Conservation (phyloP, 2,113 vertebrate genomes). For the Corythornis madagascariensis region DNA sequence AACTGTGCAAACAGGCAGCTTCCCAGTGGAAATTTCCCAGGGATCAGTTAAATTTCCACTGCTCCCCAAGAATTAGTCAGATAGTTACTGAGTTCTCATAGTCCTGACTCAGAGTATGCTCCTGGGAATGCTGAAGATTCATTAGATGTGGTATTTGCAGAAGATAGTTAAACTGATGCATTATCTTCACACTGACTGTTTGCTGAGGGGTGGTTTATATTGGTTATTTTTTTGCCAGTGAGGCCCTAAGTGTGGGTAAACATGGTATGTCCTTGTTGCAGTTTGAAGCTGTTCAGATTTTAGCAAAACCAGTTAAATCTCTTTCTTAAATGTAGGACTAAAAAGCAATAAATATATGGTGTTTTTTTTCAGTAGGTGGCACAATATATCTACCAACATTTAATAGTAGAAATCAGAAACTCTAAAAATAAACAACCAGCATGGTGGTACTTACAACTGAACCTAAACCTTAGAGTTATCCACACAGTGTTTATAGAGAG, state of each 20-base stretch:
- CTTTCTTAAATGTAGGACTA: neutral
- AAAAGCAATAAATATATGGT: neutral
- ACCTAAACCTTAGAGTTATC: neutral
- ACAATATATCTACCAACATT: neutral
- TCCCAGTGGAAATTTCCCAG: neutral
- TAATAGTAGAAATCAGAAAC: neutral
- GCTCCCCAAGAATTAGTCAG: neutral
- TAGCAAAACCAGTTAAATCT: neutral
- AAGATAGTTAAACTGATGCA: neutral
- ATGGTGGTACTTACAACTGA: neutral
- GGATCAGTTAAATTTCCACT: neutral
- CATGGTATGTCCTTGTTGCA: neutral
- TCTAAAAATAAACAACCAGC: neutral
- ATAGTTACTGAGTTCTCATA: neutral
- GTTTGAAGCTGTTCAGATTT: neutral
- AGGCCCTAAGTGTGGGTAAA: neutral
- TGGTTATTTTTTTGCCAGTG: neutral
- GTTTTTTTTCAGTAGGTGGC: neutral
- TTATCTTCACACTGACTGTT: neutral
- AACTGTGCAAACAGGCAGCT: neutral
- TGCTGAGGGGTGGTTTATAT: neutral
- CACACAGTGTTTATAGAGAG: neutral
- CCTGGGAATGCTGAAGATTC: neutral
- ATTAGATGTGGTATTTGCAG: neutral
- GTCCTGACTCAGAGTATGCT: neutral